phyloP scores from a whole-genome alignment of 2,113 vertebrate species.

The Alces alces region DNA sequence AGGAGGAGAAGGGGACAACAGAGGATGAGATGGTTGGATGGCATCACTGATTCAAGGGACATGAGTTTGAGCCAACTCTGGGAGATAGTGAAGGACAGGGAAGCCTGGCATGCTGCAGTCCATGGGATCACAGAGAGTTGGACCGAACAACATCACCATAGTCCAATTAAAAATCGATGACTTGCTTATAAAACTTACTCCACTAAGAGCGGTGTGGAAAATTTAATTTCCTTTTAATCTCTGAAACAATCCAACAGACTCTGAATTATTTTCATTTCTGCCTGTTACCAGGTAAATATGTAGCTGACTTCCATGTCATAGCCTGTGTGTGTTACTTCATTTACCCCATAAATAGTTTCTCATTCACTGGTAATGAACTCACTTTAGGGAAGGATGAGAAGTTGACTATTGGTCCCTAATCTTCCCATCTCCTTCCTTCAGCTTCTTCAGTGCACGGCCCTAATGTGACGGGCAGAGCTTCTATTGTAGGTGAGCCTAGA shows the following conservation, averaged over 20 bases:
- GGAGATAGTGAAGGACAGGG: background rate
- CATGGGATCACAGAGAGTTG: background rate
- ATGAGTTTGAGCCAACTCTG: background rate
- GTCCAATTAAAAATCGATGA: background rate
- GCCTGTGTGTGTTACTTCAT: background rate
- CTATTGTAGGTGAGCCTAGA: background rate
- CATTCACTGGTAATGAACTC: background rate
- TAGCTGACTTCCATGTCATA: background rate
- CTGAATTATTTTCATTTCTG: background rate
- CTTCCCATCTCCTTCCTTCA: background rate
- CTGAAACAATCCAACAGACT: background rate
- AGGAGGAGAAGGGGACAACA: background rate
- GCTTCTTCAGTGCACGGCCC: background rate
- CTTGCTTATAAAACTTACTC: background rate
- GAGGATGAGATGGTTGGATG: background rate
- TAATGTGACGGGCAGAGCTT: background rate
- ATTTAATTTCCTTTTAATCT: background rate
- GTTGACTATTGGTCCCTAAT: background rate
- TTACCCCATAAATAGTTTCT: background rate
- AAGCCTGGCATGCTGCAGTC: background rate
- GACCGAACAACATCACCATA: background rate
- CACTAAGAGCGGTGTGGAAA: background rate
- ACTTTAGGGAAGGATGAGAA: background rate
- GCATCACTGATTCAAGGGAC: background rate
- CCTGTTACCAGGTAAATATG: accelerated